phyloP scores from a whole-genome alignment of 2,888 invertebrate species.

The Stictocephala bisonia region DNA sequence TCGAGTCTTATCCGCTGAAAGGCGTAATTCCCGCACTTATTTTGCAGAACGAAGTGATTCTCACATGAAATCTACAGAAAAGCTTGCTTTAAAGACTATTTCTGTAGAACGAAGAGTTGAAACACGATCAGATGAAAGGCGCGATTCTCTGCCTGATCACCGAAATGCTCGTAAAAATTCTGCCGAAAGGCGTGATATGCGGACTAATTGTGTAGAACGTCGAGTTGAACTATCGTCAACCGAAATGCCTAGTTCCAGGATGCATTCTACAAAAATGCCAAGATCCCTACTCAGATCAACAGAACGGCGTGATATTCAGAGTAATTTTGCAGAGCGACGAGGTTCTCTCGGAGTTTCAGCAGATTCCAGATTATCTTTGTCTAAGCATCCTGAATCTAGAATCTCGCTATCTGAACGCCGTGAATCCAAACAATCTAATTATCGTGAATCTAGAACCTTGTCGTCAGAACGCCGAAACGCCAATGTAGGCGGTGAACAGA shows the following conservation, averaged over 20 bases:
- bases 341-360: background rate
- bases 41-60: conserved; percentile 2
- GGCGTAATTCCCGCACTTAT: background rate
- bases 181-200: background rate
- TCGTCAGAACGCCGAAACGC: no score
- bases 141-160: no score
- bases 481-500: no score
- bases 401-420: background rate
- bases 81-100: background rate
- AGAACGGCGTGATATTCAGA: background rate
- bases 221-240: background rate
- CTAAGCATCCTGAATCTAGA: background rate
- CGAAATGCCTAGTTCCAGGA: no score
- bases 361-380: no score
- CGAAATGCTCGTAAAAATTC: background rate
- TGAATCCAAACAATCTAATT: background rate
- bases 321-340: background rate
- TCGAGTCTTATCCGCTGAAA: background rate
- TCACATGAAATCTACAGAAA: no score
- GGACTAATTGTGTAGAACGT: background rate
- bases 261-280: no score
- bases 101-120: background rate
- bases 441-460: no score
- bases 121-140: no score
- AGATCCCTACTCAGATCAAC: background rate